Percentiles rank a stretch among this genome's conserved stretches.
Conservation (phyloP, 2,797 vertebrate species). For the Tachyglossus aculeatus region DNA sequence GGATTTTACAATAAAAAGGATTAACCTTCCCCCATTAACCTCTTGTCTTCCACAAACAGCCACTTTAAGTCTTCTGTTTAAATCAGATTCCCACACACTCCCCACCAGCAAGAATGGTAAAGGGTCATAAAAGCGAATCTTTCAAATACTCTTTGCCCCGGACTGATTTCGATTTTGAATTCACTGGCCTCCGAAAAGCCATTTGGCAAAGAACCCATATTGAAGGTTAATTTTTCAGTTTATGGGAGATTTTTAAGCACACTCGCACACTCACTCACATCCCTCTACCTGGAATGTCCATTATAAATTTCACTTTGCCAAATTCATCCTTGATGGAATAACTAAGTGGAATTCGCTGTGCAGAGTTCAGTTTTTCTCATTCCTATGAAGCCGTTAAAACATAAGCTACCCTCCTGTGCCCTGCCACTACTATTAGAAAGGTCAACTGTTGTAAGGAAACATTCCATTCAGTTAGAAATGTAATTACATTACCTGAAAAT, state of each 20-base stretch:
- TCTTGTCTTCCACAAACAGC: no score
- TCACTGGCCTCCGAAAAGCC: background rate
- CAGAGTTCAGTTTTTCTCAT: constrained; percentile 68
- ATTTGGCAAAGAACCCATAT: constrained; percentile 1
- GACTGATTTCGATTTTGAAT: background rate
- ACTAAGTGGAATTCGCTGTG: constrained; percentile 36
- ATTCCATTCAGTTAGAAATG: constrained; percentile 63
- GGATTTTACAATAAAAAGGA: no score
- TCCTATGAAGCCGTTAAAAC: constrained; percentile 67
- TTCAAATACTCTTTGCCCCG: background rate
- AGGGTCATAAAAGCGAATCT: no score
- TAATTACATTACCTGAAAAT: constrained; percentile 63
- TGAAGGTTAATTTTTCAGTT: constrained; percentile 8
- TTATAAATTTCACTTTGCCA: constrained; percentile 43
- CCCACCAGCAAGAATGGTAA: no score
- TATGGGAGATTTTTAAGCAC: constrained; percentile 31
- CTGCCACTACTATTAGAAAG: constrained; percentile 67
- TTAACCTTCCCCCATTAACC: no score
- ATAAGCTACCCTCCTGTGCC: constrained; percentile 61
- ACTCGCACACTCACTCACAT: constrained; percentile 7
- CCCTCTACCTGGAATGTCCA: constrained; percentile 2
- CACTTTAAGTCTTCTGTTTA: no score
- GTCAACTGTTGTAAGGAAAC: constrained; percentile 65
- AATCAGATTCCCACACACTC: no score
- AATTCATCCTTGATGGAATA: constrained; percentile 44